Conservation (phyloP, 2,797 vertebrate genomes). For the Zonotrichia albicollis region DNA sequence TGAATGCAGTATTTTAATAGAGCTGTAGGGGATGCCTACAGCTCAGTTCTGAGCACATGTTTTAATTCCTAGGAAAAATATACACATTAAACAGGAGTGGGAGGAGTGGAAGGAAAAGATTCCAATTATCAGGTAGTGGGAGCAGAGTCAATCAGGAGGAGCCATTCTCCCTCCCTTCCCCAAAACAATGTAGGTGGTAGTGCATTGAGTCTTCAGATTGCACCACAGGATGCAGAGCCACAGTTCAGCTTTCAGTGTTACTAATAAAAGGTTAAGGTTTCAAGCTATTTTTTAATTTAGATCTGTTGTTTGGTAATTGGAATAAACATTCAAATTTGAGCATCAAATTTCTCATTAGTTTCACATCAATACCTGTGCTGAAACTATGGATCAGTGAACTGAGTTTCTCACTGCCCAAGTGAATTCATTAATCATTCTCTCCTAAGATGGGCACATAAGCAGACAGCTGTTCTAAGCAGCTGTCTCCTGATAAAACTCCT, state of each 20-base stretch:
- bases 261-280: constrained; percentile 77
- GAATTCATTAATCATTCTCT: constrained; percentile 87
- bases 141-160: constrained; percentile 42
- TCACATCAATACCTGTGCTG: constrained; percentile 84
- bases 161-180: not conserved
- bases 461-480: constrained; percentile 81
- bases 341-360: constrained; percentile 87
- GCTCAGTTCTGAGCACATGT: not conserved
- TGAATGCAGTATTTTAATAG: constrained; percentile 8
- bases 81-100: not conserved
- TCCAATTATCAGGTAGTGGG: constrained; percentile 26
- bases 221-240: not conserved
- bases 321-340: constrained; percentile 86
- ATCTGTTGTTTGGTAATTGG: constrained; percentile 83
- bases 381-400: constrained; percentile 82
- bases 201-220: not conserved
- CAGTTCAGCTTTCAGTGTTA: constrained; percentile 42
- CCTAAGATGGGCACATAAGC: constrained; percentile 76
- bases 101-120: not conserved
- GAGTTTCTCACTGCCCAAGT: constrained; percentile 81
- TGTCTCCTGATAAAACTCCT: constrained; percentile 68
- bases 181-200: constrained; percentile 24
- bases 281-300: constrained; percentile 74
- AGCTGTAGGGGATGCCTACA: constrained; percentile 50
- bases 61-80: constrained; percentile 8